Conservation (phyloP, 1,140 invertebrate species). For the Hormaphis cornu region DNA sequence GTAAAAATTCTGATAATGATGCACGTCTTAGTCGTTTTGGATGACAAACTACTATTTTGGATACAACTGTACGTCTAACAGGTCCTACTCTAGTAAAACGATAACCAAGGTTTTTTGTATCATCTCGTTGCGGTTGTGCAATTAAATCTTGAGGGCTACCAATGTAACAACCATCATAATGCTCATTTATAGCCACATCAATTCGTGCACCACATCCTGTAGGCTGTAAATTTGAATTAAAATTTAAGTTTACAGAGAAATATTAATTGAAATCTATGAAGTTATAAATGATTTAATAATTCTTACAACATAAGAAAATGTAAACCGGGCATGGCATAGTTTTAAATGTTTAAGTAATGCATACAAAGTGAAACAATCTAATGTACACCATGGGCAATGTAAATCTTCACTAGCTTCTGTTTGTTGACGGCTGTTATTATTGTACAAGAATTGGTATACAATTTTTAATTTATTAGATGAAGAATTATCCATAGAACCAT, state of each 20-base stretch:
- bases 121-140: slow-evolving; percentile 44
- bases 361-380: slow-evolving; percentile 80
- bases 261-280: too few relatives aligned
- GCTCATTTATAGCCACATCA: slow-evolving; percentile 89
- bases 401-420: slow-evolving; percentile 87
- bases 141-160: slow-evolving; percentile 88
- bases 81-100: slow-evolving; percentile 69
- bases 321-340: slow-evolving; percentile 84
- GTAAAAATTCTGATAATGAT: slow-evolving; percentile 70
- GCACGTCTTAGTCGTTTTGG: slow-evolving; percentile 59
- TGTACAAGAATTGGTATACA: slow-evolving; percentile 92
- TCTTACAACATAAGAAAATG: slow-evolving; percentile 81
- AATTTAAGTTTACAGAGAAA: not conserved
- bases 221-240: slow-evolving; percentile 47
- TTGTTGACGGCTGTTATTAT: slow-evolving; percentile 87
- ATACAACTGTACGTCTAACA: slow-evolving; percentile 71
- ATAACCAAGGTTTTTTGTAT: slow-evolving; percentile 39
- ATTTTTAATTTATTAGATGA: slow-evolving; percentile 50
- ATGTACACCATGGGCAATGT: slow-evolving; percentile 87
- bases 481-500: slow-evolving; percentile 6
- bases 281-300: not conserved
- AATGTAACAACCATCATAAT: slow-evolving; percentile 89
- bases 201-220: slow-evolving; percentile 77
- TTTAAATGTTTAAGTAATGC: slow-evolving; percentile 87
- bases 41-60: slow-evolving; percentile 79